A percentile compares a stretch with the other conserved stretches of the same genome.
Evolutionary conservation across 2,113 vertebrate genomes (phyloP).

Genomic region (Pelusios castaneus): DNA sequence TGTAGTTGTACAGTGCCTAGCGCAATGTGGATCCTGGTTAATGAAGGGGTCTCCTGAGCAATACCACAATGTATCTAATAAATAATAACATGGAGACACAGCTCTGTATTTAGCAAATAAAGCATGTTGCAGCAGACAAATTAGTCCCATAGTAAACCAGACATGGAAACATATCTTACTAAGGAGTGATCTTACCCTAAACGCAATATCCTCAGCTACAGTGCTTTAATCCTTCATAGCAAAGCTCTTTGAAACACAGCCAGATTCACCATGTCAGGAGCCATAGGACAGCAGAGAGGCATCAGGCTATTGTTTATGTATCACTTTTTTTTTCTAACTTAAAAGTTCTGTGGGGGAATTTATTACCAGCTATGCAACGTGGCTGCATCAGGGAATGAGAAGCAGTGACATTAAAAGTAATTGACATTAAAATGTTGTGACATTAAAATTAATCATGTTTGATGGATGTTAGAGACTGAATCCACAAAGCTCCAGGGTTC

Average conservation of each 20-base stretch:
- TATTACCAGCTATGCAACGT: neutral
- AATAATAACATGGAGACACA: neutral
- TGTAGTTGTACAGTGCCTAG: neutral
- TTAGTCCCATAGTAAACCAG: neutral
- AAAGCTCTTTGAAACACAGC: neutral
- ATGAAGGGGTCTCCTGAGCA: neutral
- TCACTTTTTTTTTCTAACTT: neutral
- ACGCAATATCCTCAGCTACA: neutral
- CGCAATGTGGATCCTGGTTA: neutral
- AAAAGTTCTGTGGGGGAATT: constrained; percentile 64
- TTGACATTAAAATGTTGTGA: constrained; percentile 78
- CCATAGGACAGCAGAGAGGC: neutral
- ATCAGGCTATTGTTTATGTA: neutral
- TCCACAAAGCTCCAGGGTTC: constrained; percentile 57
- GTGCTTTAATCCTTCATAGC: neutral
- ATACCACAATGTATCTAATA: neutral
- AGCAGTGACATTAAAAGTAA: constrained; percentile 76
- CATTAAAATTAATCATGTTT: constrained; percentile 76
- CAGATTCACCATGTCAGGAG: neutral
- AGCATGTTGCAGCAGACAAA: neutral
- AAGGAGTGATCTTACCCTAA: neutral
- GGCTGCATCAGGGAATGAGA: constrained; percentile 16
- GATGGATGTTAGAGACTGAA: constrained; percentile 66
- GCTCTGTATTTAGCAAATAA: neutral
- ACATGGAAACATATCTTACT: neutral